Conservation (phyloP, 2,888 invertebrate species). For the Acanthosepion esculentum region DNA sequence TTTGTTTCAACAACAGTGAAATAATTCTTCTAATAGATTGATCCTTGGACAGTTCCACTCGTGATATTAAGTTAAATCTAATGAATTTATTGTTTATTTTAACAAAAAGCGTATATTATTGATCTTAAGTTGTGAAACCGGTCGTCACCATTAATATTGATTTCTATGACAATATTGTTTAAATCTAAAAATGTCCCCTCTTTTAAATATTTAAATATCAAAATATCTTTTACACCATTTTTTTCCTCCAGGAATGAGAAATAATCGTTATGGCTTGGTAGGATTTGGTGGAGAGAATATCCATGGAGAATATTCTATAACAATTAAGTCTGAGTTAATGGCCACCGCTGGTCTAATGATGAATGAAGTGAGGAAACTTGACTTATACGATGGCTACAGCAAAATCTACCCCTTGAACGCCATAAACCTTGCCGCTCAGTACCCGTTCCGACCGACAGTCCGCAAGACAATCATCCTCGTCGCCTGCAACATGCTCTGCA, state of each 20-base stretch:
- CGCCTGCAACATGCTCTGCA: slow-evolving; percentile 79
- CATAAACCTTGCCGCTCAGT: slow-evolving; percentile 80
- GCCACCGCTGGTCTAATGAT: slow-evolving; percentile 62
- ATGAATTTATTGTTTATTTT: too few relatives aligned
- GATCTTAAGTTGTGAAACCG: too few relatives aligned
- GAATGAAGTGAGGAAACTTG: slow-evolving; percentile 62
- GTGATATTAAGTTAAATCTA: too few relatives aligned
- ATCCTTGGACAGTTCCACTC: too few relatives aligned
- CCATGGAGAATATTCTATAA: slow-evolving; percentile 82
- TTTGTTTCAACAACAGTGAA: too few relatives aligned
- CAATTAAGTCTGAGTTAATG: slow-evolving; percentile 75
- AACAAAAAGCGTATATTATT: too few relatives aligned
- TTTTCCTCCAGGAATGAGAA: slow-evolving; percentile 64
- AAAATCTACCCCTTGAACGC: slow-evolving; percentile 76
- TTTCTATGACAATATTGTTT: too few relatives aligned
- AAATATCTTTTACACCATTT: background rate
- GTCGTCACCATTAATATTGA: too few relatives aligned
- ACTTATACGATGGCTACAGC: slow-evolving; percentile 54
- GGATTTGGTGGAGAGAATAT: slow-evolving; percentile 84
- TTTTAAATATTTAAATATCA: too few relatives aligned
- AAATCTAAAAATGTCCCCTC: too few relatives aligned
- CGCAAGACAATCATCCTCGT: slow-evolving; percentile 87
- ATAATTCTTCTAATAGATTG: too few relatives aligned
- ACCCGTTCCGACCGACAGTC: slow-evolving; percentile 87
- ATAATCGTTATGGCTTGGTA: slow-evolving; percentile 81